Conservation (phyloP, 2,113 vertebrate species). For the Microcebus ravelobensis region DNA sequence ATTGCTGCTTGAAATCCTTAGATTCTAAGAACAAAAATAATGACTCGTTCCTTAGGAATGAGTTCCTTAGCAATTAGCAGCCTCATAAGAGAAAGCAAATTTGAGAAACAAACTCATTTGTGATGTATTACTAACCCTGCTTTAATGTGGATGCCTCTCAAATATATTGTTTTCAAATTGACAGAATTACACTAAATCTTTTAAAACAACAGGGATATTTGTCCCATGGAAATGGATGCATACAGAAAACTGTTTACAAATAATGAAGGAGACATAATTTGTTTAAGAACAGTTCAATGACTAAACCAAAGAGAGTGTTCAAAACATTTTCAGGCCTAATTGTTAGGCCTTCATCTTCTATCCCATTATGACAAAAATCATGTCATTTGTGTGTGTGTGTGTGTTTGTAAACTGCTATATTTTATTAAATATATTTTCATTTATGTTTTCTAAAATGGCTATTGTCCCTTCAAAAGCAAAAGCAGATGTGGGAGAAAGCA, state of each 20-base stretch:
- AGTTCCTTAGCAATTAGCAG: not conserved
- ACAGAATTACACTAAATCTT: not conserved
- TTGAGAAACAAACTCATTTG: conserved; percentile 14
- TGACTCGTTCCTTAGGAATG: not conserved
- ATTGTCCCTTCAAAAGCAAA: conserved; percentile 13
- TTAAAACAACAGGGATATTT: not conserved
- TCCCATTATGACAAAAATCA: not conserved
- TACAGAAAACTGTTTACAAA: not conserved
- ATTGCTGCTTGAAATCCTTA: not conserved
- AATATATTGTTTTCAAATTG: not conserved
- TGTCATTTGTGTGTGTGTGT: not conserved
- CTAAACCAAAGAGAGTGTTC: not conserved
- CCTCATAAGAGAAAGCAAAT: not conserved
- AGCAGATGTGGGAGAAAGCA: not conserved
- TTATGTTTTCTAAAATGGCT: not conserved
- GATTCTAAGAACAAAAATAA: not conserved
- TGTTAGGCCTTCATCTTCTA: not conserved
- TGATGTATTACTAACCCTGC: not conserved
- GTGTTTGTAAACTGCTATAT: not conserved
- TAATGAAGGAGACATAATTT: not conserved
- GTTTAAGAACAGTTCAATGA: not conserved
- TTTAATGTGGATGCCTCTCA: not conserved
- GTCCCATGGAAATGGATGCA: not conserved
- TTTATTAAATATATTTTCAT: not conserved
- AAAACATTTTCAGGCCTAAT: not conserved